Base-by-base conservation (phyloP, 2,797 vertebrate species). In the Aratinga solstitialis region DNA sequence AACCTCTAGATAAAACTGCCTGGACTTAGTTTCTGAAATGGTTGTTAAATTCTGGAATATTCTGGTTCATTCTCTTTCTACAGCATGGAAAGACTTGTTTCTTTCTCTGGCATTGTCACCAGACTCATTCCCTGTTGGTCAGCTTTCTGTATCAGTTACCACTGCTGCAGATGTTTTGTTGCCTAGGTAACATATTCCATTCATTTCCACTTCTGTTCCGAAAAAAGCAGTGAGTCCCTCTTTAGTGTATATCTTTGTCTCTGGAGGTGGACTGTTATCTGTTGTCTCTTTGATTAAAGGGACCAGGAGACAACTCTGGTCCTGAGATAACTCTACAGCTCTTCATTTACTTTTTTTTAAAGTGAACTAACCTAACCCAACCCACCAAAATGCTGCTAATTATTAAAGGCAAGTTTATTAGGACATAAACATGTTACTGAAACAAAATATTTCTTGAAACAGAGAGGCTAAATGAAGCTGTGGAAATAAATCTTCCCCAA, bases 121-220 rank as follows among this genome's bases (percentile, higher is more conserved):
- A 84, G 62, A 30, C 10, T 45, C 63, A 53, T 30, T 95, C 80
- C 43, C 59, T 77, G 61, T 43, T 96, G 89, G 24, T 40, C 77
- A 81, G 50, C 1, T 84, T 90, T 95, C 82, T 71, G 36, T 92
- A 34, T 50, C 47, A 10, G 81, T 94, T 91, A 76, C 80, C 32
- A 43, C 36, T 58, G 53, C 69, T 82, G 75, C 68, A 85, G 87
- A 82, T 82, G 67, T 84, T 94, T 91, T 74, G 91, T 95, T 96
- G 53, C 80, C 91, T 83, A 83, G 94, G 93, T 47, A 94, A 89
- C 91, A 58, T 82, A 88, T 65, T 91, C 66, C n/a, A 87, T 90
- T 95, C 14, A 71, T 80, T 94, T 94, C 56, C 30, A 71, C 63
- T 88, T 94, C 67, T 93, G 74, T 90, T 96, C 79, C 90, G 62